phyloP scores from a whole-genome alignment of 2,797 vertebrate genomes.

The Clarias pachynema region DNA sequence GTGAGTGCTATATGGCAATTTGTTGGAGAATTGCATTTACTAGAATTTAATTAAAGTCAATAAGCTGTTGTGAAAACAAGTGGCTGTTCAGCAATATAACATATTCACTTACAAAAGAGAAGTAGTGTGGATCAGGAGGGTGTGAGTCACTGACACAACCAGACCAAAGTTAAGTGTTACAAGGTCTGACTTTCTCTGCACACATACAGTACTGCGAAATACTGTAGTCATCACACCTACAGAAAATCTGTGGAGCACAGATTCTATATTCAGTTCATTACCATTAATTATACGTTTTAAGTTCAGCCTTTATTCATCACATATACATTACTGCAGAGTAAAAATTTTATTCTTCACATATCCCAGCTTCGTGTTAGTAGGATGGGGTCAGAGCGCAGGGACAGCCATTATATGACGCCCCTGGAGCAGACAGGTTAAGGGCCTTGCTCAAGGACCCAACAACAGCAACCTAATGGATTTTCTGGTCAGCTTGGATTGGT shows the following conservation, averaged over 20 bases:
- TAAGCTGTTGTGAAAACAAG: not conserved
- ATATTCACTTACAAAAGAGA: not conserved
- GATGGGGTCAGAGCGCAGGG: too few species aligned
- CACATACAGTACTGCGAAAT: not conserved
- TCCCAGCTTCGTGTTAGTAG: too few species aligned
- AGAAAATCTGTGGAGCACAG: not conserved
- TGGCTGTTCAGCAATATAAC: not conserved
- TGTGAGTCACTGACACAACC: constrained; percentile 5
- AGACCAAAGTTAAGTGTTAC: not conserved
- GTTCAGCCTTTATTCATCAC: too few species aligned
- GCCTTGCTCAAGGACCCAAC: too few species aligned
- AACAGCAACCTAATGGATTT: too few species aligned
- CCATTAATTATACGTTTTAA: not conserved
- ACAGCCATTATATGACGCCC: too few species aligned
- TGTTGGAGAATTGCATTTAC: not conserved
- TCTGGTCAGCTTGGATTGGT: too few species aligned
- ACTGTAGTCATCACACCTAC: not conserved
- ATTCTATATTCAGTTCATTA: not conserved
- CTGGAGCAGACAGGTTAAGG: too few species aligned
- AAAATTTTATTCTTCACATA: too few species aligned
- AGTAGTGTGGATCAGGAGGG: not conserved
- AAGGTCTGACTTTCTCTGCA: not conserved
- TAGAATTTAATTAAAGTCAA: not conserved
- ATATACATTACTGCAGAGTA: too few species aligned
- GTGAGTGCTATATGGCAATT: not conserved